phyloP scores from a whole-genome alignment of 2,113 vertebrate species.

The Oplegnathus fasciatus region DNA sequence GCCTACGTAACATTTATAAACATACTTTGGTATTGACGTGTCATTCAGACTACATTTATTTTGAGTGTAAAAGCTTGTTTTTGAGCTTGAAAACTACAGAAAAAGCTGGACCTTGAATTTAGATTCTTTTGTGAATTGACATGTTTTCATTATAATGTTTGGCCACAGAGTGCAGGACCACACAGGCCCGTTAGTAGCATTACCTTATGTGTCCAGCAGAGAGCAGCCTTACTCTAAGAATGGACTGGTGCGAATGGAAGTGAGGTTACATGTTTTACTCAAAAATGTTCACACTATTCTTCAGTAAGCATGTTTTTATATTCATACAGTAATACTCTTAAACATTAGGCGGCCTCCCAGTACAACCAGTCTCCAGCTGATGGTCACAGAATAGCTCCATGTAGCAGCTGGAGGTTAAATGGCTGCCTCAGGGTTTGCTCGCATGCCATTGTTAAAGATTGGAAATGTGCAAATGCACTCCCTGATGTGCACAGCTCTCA shows the following conservation, averaged over 20 bases:
- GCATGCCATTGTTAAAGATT: not conserved
- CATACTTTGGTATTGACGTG: not conserved
- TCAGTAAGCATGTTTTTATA: not conserved
- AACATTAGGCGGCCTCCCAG: not conserved
- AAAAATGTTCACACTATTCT: not conserved
- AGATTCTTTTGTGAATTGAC: not conserved
- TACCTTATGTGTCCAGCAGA: conserved; percentile 56
- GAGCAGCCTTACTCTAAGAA: conserved; percentile 40
- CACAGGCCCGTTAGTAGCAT: not conserved
- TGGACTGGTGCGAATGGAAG: not conserved
- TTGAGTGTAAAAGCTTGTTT: not conserved
- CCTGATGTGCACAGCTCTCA: not conserved
- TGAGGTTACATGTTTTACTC: not conserved
- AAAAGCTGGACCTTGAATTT: not conserved
- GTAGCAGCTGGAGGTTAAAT: not conserved
- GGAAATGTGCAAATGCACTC: not conserved
- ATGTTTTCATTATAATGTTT: not conserved
- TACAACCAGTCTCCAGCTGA: not conserved
- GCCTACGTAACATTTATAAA: not conserved
- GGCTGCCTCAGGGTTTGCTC: not conserved
- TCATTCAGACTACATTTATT: not conserved
- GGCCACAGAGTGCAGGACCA: not conserved
- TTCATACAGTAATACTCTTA: not conserved
- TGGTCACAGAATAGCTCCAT: not conserved
- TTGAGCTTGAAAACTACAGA: no score